Base-by-base conservation (phyloP, 2,113 vertebrate species). In the Euleptes europaea region DNA sequence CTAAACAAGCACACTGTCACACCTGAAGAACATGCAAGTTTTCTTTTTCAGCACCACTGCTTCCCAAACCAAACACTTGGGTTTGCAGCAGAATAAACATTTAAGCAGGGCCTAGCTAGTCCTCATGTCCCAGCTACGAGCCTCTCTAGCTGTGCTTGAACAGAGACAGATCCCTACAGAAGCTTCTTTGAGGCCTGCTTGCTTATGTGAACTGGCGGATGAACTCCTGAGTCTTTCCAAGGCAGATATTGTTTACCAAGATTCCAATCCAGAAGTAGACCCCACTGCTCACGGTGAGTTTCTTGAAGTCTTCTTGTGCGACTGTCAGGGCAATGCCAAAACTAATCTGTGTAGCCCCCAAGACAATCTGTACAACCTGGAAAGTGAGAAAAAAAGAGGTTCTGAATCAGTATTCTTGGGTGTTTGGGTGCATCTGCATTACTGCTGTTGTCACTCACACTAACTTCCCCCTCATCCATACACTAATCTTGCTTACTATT, bases 181-280 rank as follows among this genome's bases (percentile, higher is more conserved):
- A 49, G 3, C 21, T 21, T 31, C 47, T 44, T 31, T 1, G 42
- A 33, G 70, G 31, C 4, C 65, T n/a, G 2, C 4, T n/a, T 15
- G 4, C 13, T 70, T 38, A 9, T 6, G 23, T 9, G 8, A 17
- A 63, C n/a, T 19, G 47, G 21, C 35, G 14, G 28, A 4, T 69
- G 72, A 75, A 28, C 33, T 40, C 10, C 57, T 51, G 10, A 26
- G 17, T 14, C 35, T 78, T 33, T 33, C 12, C 2, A 8, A 21
- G 33, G 38, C 57, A 76, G 33, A 21, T 31, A 67, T 49, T 14
- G 1, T 80, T 90, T 84, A 94, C 94, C 87, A 92, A 77, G 44
- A 92, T 1, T 33, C 94, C 94, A 0, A 92, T 88, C 94, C 94
- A 95, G 86, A 95, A 91, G 88, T 94, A 1, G 78, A 93, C 15